Evolutionary conservation across 2,888 invertebrate genomes (phyloP).

Genomic region (Spicauda simplicius): DNA sequence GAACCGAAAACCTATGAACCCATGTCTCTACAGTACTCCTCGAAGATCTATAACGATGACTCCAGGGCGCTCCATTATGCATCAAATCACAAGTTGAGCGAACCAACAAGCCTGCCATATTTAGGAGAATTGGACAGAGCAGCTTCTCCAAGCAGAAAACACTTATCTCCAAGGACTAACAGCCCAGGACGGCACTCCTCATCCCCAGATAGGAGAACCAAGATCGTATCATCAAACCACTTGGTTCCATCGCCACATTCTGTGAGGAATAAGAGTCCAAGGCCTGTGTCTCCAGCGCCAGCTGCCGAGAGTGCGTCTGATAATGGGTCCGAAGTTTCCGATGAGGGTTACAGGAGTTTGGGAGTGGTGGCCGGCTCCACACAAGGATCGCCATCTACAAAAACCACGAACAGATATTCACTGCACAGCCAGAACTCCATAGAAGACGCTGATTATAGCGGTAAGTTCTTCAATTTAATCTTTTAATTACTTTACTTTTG

Average conservation of each 20-base stretch:
- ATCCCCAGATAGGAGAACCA: slow-evolving; percentile 73
- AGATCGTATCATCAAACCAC: slow-evolving; percentile 69
- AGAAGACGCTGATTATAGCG: slow-evolving; percentile 89
- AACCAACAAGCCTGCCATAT: slow-evolving; percentile 73
- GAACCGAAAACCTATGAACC: slow-evolving; percentile 62
- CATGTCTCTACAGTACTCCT: slow-evolving; percentile 65
- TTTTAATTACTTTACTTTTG: no score
- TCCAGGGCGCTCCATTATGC: slow-evolving; percentile 65
- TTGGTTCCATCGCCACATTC: slow-evolving; percentile 80
- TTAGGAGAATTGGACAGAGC: slow-evolving; percentile 70
- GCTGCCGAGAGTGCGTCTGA: slow-evolving; percentile 88
- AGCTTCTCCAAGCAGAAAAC: slow-evolving; percentile 66
- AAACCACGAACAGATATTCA: slow-evolving; percentile 87
- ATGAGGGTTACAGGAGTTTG: slow-evolving; percentile 93
- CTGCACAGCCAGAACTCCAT: slow-evolving; percentile 89
- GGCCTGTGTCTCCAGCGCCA: slow-evolving; percentile 84
- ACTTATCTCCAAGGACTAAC: slow-evolving; percentile 60
- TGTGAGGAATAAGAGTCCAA: slow-evolving; percentile 71
- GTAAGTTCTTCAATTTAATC: slow-evolving; percentile 63
- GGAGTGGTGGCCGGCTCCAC: slow-evolving; percentile 86
- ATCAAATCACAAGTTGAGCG: slow-evolving; percentile 63
- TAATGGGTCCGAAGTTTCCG: slow-evolving; percentile 93
- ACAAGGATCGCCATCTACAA: slow-evolving; percentile 75
- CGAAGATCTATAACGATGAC: slow-evolving; percentile 60
- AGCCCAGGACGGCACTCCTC: slow-evolving; percentile 74